phyloP scores from a whole-genome alignment of 1,140 invertebrate genomes.

The Drosophila parabipectinata region DNA sequence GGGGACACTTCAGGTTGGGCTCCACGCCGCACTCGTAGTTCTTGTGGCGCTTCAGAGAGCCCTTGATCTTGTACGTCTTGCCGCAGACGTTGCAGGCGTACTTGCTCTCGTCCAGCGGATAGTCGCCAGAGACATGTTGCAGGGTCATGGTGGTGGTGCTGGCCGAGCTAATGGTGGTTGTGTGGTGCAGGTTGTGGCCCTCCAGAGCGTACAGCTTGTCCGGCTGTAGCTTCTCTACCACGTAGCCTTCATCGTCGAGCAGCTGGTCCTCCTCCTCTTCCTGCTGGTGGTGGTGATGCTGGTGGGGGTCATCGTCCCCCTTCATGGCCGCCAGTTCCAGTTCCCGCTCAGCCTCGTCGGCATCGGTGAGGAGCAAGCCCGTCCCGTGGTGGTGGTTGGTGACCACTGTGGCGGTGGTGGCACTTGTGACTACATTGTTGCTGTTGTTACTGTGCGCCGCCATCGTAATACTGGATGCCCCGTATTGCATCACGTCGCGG shows the following conservation, averaged over 20 bases:
- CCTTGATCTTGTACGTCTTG: slow-evolving; percentile 86
- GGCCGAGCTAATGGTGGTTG: slow-evolving; percentile 16
- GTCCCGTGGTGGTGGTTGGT: slow-evolving; percentile 49
- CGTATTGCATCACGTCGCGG: slow-evolving; percentile 81
- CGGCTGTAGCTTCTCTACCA: slow-evolving; percentile 32
- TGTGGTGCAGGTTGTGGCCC: slow-evolving; percentile 38
- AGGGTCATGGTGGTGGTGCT: slow-evolving; percentile 43
- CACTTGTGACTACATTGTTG: slow-evolving; percentile 26
- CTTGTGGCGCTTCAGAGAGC: slow-evolving; percentile 86
- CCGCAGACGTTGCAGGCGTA: slow-evolving; percentile 86
- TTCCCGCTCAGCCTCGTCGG: slow-evolving; percentile 65
- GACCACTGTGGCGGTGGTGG: slow-evolving; percentile 47
- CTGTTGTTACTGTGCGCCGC: slow-evolving; percentile 10
- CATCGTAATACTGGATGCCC: slow-evolving; percentile 60
- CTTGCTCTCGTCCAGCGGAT: slow-evolving; percentile 66
- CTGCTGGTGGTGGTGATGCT: slow-evolving; percentile 19
- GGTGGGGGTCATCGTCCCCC: slow-evolving; percentile 38
- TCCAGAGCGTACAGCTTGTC: slow-evolving; percentile 54
- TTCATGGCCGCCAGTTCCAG: slow-evolving; percentile 66
- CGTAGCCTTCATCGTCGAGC: slow-evolving; percentile 45
- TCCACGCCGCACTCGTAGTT: slow-evolving; percentile 88
- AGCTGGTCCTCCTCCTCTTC: slow-evolving; percentile 44
- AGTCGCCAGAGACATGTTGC: slow-evolving; percentile 51
- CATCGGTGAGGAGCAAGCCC: slow-evolving; percentile 61
- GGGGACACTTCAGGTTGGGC: slow-evolving; percentile 76